Evolutionary conservation across 2,888 invertebrate genomes (phyloP).

Genomic region (Molorchus minor): DNA sequence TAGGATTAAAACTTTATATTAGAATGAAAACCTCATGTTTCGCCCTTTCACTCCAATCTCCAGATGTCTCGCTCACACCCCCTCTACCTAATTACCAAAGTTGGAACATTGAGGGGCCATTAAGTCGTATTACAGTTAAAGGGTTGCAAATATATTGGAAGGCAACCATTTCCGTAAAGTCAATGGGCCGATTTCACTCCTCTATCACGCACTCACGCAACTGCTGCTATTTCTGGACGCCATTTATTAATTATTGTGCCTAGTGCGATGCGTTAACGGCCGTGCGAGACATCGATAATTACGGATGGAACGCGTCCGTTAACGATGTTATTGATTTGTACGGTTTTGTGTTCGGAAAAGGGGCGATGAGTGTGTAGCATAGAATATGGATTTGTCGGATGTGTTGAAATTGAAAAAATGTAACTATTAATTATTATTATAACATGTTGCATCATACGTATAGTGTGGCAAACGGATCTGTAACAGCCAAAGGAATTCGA

Average conservation of each 20-base stretch:
- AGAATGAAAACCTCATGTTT: no score
- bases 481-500: no score
- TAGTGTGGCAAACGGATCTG: no score
- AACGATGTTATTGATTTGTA: slow-evolving; percentile 10
- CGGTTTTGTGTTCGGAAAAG: no score
- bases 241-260: slow-evolving; percentile 28
- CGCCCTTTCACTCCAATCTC: no score
- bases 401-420: no score
- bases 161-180: slow-evolving; percentile 41
- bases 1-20: no score
- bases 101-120: slow-evolving; percentile 49
- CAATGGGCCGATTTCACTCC: slow-evolving; percentile 42
- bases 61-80: slow-evolving; percentile 42
- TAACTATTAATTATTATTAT: no score
- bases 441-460: no score
- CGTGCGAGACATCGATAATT: slow-evolving; percentile 14
- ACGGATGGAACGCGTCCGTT: background rate
- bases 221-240: slow-evolving; percentile 31
- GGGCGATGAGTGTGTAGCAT: no score
- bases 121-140: slow-evolving; percentile 42
- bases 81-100: slow-evolving; percentile 47
- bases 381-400: no score
- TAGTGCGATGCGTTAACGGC: slow-evolving; percentile 16
- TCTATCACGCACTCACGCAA: slow-evolving; percentile 43
- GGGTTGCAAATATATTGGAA: slow-evolving; percentile 48